These are phyloP conservation scores for Pyrocephalus nanus DNA, from an alignment of 2,797 vertebrate genomes.

Conservation along the genomic window DNA sequence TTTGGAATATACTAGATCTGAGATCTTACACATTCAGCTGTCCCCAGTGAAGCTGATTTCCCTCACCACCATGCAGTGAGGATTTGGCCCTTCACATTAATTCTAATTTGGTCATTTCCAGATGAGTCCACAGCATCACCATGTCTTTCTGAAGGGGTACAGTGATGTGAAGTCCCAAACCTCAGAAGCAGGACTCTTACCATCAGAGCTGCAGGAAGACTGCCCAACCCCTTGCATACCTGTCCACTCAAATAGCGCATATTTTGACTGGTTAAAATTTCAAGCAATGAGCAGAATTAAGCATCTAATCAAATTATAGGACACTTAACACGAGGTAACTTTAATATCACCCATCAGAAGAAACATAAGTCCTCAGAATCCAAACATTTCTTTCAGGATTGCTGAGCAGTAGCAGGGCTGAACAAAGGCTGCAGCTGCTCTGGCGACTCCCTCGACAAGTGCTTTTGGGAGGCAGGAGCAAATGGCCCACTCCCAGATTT, in stretches of 20 bases:
- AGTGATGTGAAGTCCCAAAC: neutral
- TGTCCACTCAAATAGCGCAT: neutral
- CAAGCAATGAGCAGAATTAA: neutral
- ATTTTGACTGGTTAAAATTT: neutral
- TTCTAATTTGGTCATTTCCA: neutral
- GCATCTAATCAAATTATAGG: neutral
- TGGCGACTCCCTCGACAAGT: neutral
- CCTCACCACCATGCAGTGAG: rapidly evolving
- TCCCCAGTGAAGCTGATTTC: neutral
- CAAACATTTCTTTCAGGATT: neutral
- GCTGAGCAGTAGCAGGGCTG: neutral
- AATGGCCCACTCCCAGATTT: rapidly evolving
- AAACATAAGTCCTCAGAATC: neutral
- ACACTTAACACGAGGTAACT: neutral
- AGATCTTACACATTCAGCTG: neutral
- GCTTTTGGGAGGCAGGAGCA: no score
- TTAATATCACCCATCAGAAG: neutral
- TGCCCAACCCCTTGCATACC: neutral
- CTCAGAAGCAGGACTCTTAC: neutral
- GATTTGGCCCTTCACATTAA: neutral
- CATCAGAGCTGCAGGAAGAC: neutral
- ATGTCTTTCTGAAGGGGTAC: neutral
- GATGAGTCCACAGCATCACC: neutral
- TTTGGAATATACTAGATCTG: rapidly evolving
- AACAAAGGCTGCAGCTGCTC: neutral